Evolutionary conservation across 2,888 invertebrate species (phyloP).

Genomic region (Dione juno): DNA sequence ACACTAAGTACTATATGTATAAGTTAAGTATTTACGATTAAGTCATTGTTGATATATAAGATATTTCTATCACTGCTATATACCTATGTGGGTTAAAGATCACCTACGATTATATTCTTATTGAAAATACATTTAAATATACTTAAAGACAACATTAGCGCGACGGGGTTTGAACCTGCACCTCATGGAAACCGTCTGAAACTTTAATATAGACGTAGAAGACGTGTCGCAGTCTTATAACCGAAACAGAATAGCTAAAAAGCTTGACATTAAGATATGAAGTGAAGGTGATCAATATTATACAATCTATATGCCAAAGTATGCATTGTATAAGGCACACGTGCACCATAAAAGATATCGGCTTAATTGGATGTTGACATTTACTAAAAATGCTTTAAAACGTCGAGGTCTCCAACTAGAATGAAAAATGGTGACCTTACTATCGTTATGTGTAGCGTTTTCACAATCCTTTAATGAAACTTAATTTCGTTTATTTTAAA

Average conservation of each 20-base stretch:
- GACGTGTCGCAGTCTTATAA: background rate
- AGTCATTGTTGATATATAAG: background rate
- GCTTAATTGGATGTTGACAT: slow-evolving; percentile 30
- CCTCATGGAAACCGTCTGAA: too few species aligned
- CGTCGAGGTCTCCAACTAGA: slow-evolving; percentile 26
- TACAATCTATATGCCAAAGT: slow-evolving; percentile 13
- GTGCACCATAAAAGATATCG: slow-evolving; percentile 22
- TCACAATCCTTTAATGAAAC: slow-evolving; percentile 22
- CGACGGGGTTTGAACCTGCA: too few species aligned
- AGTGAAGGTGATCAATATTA: slow-evolving; percentile 14
- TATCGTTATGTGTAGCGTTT: slow-evolving; percentile 22
- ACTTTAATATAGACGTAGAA: background rate
- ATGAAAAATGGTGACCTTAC: slow-evolving; percentile 26
- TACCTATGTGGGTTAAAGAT: background rate
- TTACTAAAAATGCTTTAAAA: slow-evolving; percentile 30
- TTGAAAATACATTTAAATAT: background rate
- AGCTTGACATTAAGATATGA: background rate
- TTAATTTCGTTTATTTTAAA: background rate
- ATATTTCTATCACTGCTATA: background rate
- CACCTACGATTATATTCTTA: background rate
- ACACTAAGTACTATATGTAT: too few species aligned
- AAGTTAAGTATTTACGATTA: too few species aligned
- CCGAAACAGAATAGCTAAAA: background rate
- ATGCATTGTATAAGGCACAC: background rate
- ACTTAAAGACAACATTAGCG: too few species aligned